These are phyloP conservation scores for Cygnus atratus DNA, from an alignment of 2,113 vertebrate species.

Conservation along the genomic window DNA sequence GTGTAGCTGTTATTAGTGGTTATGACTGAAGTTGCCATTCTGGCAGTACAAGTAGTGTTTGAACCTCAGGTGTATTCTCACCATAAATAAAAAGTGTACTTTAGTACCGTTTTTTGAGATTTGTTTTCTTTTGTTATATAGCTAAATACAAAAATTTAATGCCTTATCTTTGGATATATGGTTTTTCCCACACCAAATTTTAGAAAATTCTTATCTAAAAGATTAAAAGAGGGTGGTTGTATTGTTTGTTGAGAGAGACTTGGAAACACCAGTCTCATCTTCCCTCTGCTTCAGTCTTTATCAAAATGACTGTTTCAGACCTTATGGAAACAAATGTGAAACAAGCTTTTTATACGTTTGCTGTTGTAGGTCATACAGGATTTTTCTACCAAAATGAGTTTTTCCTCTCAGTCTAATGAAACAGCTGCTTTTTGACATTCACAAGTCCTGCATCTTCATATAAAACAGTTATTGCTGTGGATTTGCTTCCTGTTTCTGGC, in stretches of 20 bases:
- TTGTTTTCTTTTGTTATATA: not conserved
- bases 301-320: not conserved
- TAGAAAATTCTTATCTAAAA: not conserved
- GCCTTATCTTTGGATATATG: not conserved
- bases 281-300: not conserved
- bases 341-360: not conserved
- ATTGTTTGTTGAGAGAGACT: not conserved
- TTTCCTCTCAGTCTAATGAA: not conserved
- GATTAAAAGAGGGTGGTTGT: not conserved
- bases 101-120: not conserved
- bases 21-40: not conserved
- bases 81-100: not conserved
- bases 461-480: not conserved
- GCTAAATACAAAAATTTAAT: not conserved
- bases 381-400: not conserved
- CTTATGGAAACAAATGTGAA: not conserved
- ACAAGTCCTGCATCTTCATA: not conserved
- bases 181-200: not conserved
- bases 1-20: not conserved
- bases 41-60: not conserved
- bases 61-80: not conserved
- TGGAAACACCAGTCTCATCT: rapidly evolving
- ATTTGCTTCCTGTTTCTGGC: not conserved
- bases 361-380: not conserved
- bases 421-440: not conserved